phyloP scores from a whole-genome alignment of 2,888 invertebrate species.

The Temnothorax ravouxi region DNA sequence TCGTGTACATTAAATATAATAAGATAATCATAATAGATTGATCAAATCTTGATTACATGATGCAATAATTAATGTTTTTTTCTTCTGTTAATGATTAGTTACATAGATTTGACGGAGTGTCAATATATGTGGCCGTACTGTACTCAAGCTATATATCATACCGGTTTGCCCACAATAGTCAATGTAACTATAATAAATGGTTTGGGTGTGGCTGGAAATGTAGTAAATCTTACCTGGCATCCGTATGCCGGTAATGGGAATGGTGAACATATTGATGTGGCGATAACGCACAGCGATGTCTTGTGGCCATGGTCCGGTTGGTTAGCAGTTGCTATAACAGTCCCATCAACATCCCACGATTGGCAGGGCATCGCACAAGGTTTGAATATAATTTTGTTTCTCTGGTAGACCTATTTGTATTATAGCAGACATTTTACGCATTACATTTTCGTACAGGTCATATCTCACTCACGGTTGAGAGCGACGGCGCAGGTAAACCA shows the following conservation, averaged over 20 bases:
- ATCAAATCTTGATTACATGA: conserved; percentile 8
- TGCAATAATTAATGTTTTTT: conserved; percentile 4
- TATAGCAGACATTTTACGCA: neutral
- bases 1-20: neutral
- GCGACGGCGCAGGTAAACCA: conserved; percentile 88
- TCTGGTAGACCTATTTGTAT: neutral
- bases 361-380: conserved; percentile 94
- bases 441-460: conserved; percentile 87
- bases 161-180: conserved; percentile 94
- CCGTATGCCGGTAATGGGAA: conserved; percentile 94
- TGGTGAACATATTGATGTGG: conserved; percentile 90
- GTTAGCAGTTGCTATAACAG: conserved; percentile 93
- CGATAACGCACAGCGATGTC: conserved; percentile 92
- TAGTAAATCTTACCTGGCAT: conserved; percentile 92
- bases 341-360: conserved; percentile 89
- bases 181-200: conserved; percentile 98
- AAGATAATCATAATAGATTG: neutral
- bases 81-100: conserved; percentile 87
- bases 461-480: conserved; percentile 93
- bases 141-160: conserved; percentile 96
- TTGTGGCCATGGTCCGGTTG: conserved; percentile 99
- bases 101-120: conserved; percentile 97
- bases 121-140: conserved; percentile 99
- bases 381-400: conserved; percentile 58
- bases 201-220: conserved; percentile 94